Evolutionary conservation across 1,140 invertebrate species (phyloP), one percentile per base, ranked within the genome.

Genomic region (Heliconius eleuchia): DNA sequence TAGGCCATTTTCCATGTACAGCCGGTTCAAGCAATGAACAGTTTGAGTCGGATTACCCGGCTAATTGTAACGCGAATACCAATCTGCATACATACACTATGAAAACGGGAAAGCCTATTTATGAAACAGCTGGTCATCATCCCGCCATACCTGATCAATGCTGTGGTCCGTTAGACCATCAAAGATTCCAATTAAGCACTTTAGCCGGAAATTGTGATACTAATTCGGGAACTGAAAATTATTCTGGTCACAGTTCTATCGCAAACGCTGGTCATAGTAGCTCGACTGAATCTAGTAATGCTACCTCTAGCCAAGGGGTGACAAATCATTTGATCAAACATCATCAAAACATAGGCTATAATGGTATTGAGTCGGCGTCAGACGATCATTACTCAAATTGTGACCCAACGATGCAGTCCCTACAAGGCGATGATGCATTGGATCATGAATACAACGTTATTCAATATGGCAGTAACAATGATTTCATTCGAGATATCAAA

Each of bases 21-120:
- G 97, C 96, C 18, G 97, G 96, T 9, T 97, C 97, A 3, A 97
- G 96, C 78, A 97, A 97, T 39, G 97, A 97, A 79, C 98, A 98
- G 88, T 96, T 96, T 84, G 96, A 96, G 83, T 97, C 96, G 1
- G 96, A 97, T 83, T 98, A 98, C 90, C 97, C 98, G 1, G 97
- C 97, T 37, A 97, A 98, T 84, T 98, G 97, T 86, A 97, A 97
- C 83, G 97, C 97, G 1, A 98, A 98, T 87, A 97, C 97, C 23
- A 98, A 97, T 83, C 96, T 98, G 19, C 96, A 97, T 77, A 98
- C 97, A 46, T 98, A 98, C 85, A 97, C 97, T 8, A 95, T 98
- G 89, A 95, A 97, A 74, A 97, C 96, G 2, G 97, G 96, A 0
- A 97, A 97, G 86, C 96, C 97, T 23, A 96, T 97, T 42, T 97